phyloP scores from a whole-genome alignment of 1,140 invertebrate genomes.

The Oncopodura yosiiana region DNA sequence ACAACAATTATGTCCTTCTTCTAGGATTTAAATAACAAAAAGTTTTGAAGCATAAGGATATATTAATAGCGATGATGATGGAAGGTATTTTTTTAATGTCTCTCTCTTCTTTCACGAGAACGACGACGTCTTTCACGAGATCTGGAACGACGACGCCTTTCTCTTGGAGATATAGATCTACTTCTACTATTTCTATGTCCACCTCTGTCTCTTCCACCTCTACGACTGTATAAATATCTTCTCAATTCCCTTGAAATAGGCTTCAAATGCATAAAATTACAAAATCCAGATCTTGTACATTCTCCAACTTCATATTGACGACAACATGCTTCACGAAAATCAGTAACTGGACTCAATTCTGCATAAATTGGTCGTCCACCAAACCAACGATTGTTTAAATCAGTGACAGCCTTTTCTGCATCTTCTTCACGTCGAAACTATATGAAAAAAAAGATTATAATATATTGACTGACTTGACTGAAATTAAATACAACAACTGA shows the following conservation, averaged over 20 bases:
- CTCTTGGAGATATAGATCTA: conserved; percentile 9
- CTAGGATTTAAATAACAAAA: background rate
- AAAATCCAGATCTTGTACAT: conserved; percentile 95
- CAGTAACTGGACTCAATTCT: conserved; percentile 95
- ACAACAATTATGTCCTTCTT: background rate
- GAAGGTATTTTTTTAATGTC: conserved; percentile 23
- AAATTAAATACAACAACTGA: too few relatives aligned
- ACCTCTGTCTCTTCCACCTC: conserved; percentile 37
- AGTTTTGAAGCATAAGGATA: background rate
- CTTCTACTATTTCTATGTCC: conserved; percentile 13
- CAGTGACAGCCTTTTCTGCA: conserved; percentile 91
- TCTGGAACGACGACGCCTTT: conserved; percentile 13
- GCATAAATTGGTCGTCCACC: conserved; percentile 96
- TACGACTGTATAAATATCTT: conserved; percentile 61
- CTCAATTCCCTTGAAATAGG: conserved; percentile 89
- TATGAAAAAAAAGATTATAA: too few relatives aligned
- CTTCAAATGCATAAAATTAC: conserved; percentile 99
- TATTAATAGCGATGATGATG: conserved; percentile 24
- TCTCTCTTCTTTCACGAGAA: conserved; percentile 1
- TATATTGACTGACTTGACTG: too few relatives aligned
- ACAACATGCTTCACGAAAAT: conserved; percentile 97
- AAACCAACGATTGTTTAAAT: conserved; percentile 98
- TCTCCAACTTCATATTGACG: conserved; percentile 99
- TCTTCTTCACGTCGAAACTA: conserved; percentile 96
- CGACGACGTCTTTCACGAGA: conserved; percentile 12